Base-by-base conservation (phyloP, 2,113 vertebrate species). In the Beaufortia kweichowensis region DNA sequence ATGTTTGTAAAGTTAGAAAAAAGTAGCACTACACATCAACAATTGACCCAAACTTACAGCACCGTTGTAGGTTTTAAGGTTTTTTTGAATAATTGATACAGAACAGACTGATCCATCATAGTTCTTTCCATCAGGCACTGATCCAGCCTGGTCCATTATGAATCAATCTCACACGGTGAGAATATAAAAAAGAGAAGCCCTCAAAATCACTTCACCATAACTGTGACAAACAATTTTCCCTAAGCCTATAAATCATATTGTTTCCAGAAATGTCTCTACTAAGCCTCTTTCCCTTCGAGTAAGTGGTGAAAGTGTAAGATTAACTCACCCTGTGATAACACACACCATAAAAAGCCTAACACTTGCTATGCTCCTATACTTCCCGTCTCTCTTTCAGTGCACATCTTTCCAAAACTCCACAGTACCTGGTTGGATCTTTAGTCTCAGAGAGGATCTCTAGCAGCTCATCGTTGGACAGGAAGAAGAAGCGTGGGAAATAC, bases 381-480 rank as follows among this genome's bases (percentile, higher is more conserved):
- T 53, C 48, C 19, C n/a, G 48, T 21, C 15, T 41, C 6, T n/a
- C n/a, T n/a, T n/a, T n/a, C n/a, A n/a, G n/a, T n/a, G n/a, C n/a
- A 61, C 6, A 12, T 24, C 35, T 29, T n/a, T 43, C 2, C 3
- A 60, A 75, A 50, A 26, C 1, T 53, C 9, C 29, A 4, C 57
- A 31, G 46, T 90, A 96, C 95, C 93, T 90, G 59, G 94, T 94
- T 21, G 95, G 96, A 84, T 96, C 95, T 90, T 96, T 96, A 64
- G 95, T 97, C 83, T 97, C 95, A 6, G 95, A 95, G 1, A 98
- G 91, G 81, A 96, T 97, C 89, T 95, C 94, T 76, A 97, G 92
- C 53, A 98, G 91, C 84, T 98, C 95, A 65, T 97, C 95, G 10
- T 97, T 97, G 19, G 95, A 98, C 59, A 96, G 85, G 87, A 98